Base-by-base conservation (phyloP, 2,113 vertebrate genomes). In the Elephas maximus region DNA sequence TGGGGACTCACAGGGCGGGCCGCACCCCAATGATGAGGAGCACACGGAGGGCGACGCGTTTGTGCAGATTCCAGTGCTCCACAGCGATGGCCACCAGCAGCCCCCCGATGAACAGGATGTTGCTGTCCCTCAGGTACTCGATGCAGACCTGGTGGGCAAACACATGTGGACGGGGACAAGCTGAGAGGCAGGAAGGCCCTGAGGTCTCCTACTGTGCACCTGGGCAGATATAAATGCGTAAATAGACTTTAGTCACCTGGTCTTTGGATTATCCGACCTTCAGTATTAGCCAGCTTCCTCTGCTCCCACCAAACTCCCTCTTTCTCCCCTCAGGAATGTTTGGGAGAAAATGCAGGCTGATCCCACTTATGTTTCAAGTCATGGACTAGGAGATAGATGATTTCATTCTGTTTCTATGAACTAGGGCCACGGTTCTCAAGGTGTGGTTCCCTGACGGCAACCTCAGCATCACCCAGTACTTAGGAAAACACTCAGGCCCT, bases 31-130 rank as follows among this genome's bases (percentile, higher is more conserved):
- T 96, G 78, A 99, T 3, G 90, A 99, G 99, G 94, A 99, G 98
- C 53, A 99, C 99, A 0, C 95, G 12, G 71, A 99, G 98, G 83
- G 99, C 99, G 1, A 99, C 99, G 6, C 99, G 99, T 60, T 99
- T 99, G 96, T 99, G 99, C 30, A 99, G 99, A 62, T 99, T 97
- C 99, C 99, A 99, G 2, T 98, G 82, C 97, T 99, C 99, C 10
- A 99, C 99, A 0, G 99, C 98, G 0, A 99, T 98, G 91, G 99
- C 99, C 98, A 99, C 98, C 97, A 99, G 83, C 97, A 99, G 96
- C 0, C 99, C 99, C 4, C 99, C 99, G 0, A 99, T 53, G 82
- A 99, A 99, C 71, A 99, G 98, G 99, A 99, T 98, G 83, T 99
- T 99, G 26, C 98, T 98, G 98, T 99, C 99, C 69, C 99, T 99